A percentile compares a stretch with the other conserved stretches of the same genome.
Evolutionary conservation across 2,888 invertebrate species (phyloP).

Genomic region (Drosophila austrosaltans): DNA sequence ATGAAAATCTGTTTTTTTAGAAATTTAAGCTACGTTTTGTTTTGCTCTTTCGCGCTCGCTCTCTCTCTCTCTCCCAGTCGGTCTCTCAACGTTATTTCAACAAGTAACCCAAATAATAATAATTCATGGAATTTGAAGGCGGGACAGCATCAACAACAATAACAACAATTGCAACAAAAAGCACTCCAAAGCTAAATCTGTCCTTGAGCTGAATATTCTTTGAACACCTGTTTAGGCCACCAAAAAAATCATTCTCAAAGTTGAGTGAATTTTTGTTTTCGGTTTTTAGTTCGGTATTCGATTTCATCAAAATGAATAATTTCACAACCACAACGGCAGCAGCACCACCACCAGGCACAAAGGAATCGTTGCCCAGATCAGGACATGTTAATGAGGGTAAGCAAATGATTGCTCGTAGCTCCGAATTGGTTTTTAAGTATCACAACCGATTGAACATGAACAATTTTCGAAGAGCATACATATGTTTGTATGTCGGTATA

Average conservation of each 20-base stretch:
- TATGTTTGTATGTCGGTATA: no score
- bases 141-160: constrained; percentile 32
- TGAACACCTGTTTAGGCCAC: constrained; percentile 68
- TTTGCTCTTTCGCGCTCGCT: constrained; percentile 42
- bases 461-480: constrained; percentile 32
- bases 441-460: constrained; percentile 33
- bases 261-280: constrained; percentile 22
- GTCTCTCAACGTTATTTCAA: constrained; percentile 20
- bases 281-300: neutral
- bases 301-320: constrained; percentile 76
- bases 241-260: constrained; percentile 11
- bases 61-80: constrained; percentile 6
- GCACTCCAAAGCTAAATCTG: constrained; percentile 39
- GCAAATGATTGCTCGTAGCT: constrained; percentile 25
- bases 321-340: constrained; percentile 81
- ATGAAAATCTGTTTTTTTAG: constrained; percentile 52
- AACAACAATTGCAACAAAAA: constrained; percentile 26
- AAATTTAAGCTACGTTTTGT: constrained; percentile 43
- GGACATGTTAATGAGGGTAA: constrained; percentile 86
- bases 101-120: constrained; percentile 46
- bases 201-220: constrained; percentile 68
- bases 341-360: constrained; percentile 71
- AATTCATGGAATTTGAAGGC: constrained; percentile 58
- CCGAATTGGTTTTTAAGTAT: constrained; percentile 35
- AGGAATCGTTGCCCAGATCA: constrained; percentile 86